Base-by-base conservation (phyloP, 2,888 invertebrate genomes). In the Schizotus pectinicornis region DNA sequence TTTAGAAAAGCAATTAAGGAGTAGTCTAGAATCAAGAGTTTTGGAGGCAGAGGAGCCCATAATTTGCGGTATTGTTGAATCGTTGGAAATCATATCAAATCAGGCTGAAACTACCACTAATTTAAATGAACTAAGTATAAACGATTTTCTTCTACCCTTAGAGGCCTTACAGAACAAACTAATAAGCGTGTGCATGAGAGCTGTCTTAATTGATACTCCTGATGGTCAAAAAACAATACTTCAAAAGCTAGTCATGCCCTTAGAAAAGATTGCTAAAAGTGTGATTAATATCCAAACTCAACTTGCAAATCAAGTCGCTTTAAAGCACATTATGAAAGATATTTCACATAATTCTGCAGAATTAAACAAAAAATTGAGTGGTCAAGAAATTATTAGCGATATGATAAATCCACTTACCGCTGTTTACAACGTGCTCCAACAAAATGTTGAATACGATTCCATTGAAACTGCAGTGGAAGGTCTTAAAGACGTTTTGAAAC, bases 181-280 rank as follows among this genome's bases (percentile, higher is more conserved):
- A n/a, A 75, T 79, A 14, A 73, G 70, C 35, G 69, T 76, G 41
- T 79, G 77, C 54, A 74, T 73, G 61, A 77, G 72, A 65, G 74
- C 77, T 6, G 74, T 78, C n/a, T 62, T 75, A 22, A 63, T 62
- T 3, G 69, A 71, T 33, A 54, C 56, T 5, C 59, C 64, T 6
- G 45, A 63, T 35, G 63, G 67, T 12, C 63, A 74, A 52, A 72
- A 74, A 59, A 70, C 77, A 0, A 56, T 77, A 2, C 63, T 79
- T 7, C 74, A 75, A 63, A 72, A 71, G 35, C 61, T 79, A 8
- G 41, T 76, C 1, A 66, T 70, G 52, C 75, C 77, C 0, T 55
- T 80, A 30, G 79, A 80, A 63, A 67, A 69, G 37, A 63, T 79
- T 7, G 73, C 71, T 7, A 78, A 77, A 61, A 68, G 70, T 2